phyloP scores from a whole-genome alignment of 2,797 vertebrate genomes.

The Antrozous pallidus region DNA sequence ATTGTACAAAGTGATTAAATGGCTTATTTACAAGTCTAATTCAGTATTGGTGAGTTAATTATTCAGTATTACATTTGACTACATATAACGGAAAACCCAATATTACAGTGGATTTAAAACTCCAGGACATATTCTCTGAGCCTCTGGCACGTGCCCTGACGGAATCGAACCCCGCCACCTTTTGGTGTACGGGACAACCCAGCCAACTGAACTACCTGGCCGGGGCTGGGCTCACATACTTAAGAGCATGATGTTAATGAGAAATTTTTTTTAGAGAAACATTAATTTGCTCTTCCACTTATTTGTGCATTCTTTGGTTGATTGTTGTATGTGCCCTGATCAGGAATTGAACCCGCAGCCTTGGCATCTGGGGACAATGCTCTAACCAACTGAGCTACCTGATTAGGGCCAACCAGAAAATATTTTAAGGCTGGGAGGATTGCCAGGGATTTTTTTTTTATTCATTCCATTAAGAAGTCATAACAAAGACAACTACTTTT shows the following conservation, averaged over 20 bases:
- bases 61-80: conserved; percentile 17
- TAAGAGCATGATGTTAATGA: neutral
- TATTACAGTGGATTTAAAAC: neutral
- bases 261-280: neutral
- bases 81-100: neutral
- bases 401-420: neutral
- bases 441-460: neutral
- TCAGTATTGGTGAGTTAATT: neutral
- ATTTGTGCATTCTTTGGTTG: neutral
- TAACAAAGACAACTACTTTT: neutral
- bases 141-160: neutral
- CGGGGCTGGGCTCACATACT: neutral
- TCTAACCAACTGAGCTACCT: neutral
- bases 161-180: neutral
- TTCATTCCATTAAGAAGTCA: neutral
- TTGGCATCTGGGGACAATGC: neutral
- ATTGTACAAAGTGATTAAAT: conserved; percentile 11
- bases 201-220: neutral
- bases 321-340: neutral
- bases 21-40: neutral
- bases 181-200: neutral
- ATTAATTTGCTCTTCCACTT: neutral
- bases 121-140: neutral
- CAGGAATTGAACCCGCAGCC: neutral
- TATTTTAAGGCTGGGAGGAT: neutral